Base-by-base conservation (phyloP, 2,113 vertebrate genomes). In the Oncorhynchus clarkii region DNA sequence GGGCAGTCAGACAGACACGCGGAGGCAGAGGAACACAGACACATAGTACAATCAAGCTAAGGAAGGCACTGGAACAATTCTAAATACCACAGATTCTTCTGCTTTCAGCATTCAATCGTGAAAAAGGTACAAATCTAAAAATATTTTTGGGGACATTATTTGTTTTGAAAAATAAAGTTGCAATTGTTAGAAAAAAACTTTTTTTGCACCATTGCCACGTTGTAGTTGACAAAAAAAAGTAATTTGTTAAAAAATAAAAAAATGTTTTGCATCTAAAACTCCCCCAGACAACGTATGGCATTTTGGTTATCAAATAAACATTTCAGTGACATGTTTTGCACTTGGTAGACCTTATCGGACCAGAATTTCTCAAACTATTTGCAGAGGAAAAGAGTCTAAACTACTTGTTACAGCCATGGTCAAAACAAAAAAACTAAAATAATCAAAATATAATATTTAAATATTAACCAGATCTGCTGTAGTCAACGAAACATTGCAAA, bases 61-160 rank as follows among this genome's bases (percentile, higher is more conserved):
- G 94, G 94, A 98, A 99, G 97, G 97, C 97, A 99, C 97, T 98
- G 96, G 92, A 95, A 95, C 81, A 95, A 94, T 93, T 45, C 39
- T 45, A 45, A 45, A 45, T 92, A 93, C 88, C 85, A 90, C 76
- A 86, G 76, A 94, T 80, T 26, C 66, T 72, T 76, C 78, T 82
- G 81, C 78, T 71, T 71, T 81, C 49, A 27, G 69, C 24, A 71
- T 22, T 85, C 85, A 80, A 79, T 90, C 84, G 88, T 89, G 84
- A 86, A 92, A 92, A 92, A 91, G 86, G 89, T 97, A 98, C 94
- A 98, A 96, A 96, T 95, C 93, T 95, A 96, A 94, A 93, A 92
- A 84, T 89, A 67, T 88, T 84, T 72, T 85, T 78, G 85, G 85
- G 85, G 89, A 92, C 85, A 89, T 88, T 75, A 78, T 87, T 89